Evolutionary conservation across 2,888 invertebrate species (phyloP).

Genomic region (Hipparchia semele): DNA sequence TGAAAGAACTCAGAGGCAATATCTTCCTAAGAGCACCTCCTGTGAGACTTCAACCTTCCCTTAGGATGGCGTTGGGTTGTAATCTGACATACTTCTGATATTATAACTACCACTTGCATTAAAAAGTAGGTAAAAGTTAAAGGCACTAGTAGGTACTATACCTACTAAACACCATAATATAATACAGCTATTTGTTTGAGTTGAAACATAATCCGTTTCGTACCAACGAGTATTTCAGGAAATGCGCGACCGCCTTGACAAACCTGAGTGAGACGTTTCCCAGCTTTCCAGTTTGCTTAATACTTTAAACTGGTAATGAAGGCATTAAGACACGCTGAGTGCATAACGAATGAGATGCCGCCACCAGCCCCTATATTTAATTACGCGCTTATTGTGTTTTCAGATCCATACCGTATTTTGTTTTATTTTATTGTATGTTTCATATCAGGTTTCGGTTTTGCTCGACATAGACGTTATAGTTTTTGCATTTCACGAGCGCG

Average conservation of each 20-base stretch:
- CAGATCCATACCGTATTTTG: neutral
- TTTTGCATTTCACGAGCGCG: too few relatives aligned
- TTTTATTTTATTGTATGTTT: neutral
- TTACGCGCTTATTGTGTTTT: conserved; percentile 50
- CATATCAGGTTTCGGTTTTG: neutral
- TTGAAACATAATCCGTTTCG: neutral
- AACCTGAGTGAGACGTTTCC: conserved; percentile 67
- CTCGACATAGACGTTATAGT: neutral
- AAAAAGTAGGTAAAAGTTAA: neutral
- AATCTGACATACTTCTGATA: too few relatives aligned
- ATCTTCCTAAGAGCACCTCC: too few relatives aligned
- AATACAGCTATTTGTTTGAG: neutral
- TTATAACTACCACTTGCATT: too few relatives aligned
- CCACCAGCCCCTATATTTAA: conserved; percentile 64
- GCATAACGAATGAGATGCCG: conserved; percentile 55
- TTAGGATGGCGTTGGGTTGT: too few relatives aligned
- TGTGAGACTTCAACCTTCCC: too few relatives aligned
- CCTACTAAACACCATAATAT: neutral
- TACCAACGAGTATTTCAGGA: neutral
- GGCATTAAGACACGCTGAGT: conserved; percentile 78
- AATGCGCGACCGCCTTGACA: conserved; percentile 59
- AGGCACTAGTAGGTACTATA: neutral
- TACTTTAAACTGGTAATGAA: conserved; percentile 82
- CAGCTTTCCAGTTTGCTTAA: conserved; percentile 74
- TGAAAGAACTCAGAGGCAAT: too few relatives aligned